phyloP scores from a whole-genome alignment of 2,888 invertebrate genomes.

The Polydrusus tereticollis region DNA sequence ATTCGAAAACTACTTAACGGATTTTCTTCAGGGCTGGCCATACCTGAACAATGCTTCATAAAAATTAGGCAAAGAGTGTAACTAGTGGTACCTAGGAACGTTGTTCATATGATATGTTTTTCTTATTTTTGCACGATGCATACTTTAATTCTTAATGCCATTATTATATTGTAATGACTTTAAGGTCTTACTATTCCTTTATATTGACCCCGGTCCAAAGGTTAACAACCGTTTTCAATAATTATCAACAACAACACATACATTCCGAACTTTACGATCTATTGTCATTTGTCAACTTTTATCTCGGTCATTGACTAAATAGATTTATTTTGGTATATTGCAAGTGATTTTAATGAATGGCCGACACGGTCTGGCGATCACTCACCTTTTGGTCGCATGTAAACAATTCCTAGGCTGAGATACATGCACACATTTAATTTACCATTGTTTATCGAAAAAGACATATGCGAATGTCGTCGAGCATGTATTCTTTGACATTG shows the following conservation, averaged over 20 bases:
- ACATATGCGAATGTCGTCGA: background rate
- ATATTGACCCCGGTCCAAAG: no score
- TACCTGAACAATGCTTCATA: no score
- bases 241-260: background rate
- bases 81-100: no score
- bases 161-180: no score
- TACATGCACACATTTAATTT: background rate
- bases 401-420: background rate
- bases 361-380: slow-evolving; percentile 20
- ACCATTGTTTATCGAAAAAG: slow-evolving; percentile 6
- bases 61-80: no score
- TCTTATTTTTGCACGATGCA: no score
- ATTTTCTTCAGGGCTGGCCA: no score
- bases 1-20: no score
- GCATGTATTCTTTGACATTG: background rate
- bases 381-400: slow-evolving; percentile 7
- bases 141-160: no score
- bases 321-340: slow-evolving; percentile 11
- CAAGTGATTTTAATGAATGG: slow-evolving; percentile 1
- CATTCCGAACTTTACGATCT: slow-evolving; percentile 13
- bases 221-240: slow-evolving; percentile 14
- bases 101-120: no score
- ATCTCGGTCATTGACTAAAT: slow-evolving; percentile 16
- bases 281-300: slow-evolving; percentile 5
- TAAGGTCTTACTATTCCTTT: no score